phyloP scores from a whole-genome alignment of 1,140 invertebrate species.

The Sycophila sp. region DNA sequence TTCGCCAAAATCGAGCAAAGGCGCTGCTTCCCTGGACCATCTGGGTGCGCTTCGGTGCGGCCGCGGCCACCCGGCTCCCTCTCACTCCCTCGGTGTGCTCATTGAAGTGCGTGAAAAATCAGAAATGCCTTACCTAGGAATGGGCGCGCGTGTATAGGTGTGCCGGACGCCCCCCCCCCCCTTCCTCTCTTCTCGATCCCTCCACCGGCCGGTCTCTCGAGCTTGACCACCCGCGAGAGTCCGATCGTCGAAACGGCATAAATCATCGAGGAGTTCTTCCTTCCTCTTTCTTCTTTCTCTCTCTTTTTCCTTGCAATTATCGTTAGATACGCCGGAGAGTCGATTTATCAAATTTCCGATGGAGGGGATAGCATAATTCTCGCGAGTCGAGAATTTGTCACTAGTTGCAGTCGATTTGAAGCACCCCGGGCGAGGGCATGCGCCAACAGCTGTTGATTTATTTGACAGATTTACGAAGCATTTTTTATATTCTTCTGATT shows the following conservation, averaged over 20 bases:
- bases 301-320: conserved; percentile 32
- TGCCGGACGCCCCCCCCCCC: neutral
- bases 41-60: neutral
- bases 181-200: neutral
- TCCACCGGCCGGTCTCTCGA: neutral
- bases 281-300: conserved; percentile 25
- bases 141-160: neutral
- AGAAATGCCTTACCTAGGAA: conserved; percentile 42
- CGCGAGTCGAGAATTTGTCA: conserved; percentile 32
- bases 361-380: conserved; percentile 13
- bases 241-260: conserved; percentile 15
- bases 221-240: conserved; percentile 36
- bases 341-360: conserved; percentile 43
- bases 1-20: conserved; percentile 26
- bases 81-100: too few relatives aligned
- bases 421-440: conserved; percentile 3
- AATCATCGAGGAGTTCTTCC: conserved; percentile 23
- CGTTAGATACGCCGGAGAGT: conserved; percentile 1
- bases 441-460: too few relatives aligned
- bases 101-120: conserved; percentile 47
- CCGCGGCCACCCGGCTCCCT: conserved; percentile 36
- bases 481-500: too few relatives aligned
- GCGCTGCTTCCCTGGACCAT: too few relatives aligned
- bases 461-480: too few relatives aligned
- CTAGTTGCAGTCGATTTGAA: conserved; percentile 12